Conservation (phyloP, 2,113 vertebrate genomes). For the Heptranchias perlo region DNA sequence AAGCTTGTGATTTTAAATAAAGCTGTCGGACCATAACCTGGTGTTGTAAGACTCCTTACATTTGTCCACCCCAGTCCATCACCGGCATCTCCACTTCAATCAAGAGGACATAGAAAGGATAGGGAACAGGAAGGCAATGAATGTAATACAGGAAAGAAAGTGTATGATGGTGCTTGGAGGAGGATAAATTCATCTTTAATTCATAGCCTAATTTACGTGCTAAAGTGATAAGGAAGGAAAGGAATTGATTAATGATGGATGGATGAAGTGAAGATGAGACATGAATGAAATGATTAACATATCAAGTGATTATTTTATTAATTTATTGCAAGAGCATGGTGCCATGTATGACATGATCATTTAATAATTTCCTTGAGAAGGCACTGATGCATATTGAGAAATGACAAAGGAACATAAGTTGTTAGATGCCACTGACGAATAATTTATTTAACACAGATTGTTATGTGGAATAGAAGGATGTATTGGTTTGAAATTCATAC, state of each 20-base stretch:
- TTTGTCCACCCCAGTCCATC: too few relatives aligned
- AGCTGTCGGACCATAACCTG: too few relatives aligned
- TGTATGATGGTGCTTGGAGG: neutral
- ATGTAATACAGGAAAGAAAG: neutral
- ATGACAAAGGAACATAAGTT: neutral
- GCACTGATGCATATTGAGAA: neutral
- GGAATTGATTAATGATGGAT: neutral
- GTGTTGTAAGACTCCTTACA: too few relatives aligned
- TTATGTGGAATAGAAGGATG: neutral
- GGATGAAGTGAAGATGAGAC: neutral
- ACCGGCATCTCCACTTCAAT: too few relatives aligned
- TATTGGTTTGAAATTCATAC: neutral
- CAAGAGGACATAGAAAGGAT: neutral
- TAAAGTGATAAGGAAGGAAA: neutral
- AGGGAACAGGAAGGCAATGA: neutral
- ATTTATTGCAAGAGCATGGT: neutral
- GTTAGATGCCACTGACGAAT: neutral
- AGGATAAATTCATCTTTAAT: conserved; percentile 2
- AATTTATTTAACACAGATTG: neutral
- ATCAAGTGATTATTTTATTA: conserved; percentile 1
- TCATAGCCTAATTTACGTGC: neutral
- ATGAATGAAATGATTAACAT: conserved; percentile 6
- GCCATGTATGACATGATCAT: neutral
- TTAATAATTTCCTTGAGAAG: neutral
- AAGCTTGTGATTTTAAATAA: too few relatives aligned